These are phyloP conservation scores for Glareola pratincola DNA, from an alignment of 2,113 vertebrate genomes.

Conservation along the genomic window DNA sequence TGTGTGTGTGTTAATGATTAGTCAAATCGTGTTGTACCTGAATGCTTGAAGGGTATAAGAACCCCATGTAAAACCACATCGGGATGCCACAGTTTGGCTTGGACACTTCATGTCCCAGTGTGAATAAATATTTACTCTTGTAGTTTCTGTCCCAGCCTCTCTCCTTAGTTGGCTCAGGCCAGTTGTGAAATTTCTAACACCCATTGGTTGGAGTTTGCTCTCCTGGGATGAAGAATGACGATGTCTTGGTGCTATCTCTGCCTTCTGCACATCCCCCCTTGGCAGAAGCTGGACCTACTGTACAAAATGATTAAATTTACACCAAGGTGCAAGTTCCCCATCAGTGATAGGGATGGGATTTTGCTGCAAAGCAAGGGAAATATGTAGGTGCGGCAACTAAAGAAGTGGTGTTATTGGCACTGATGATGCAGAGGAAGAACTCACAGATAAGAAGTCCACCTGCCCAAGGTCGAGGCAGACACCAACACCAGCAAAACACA, in stretches of 20 bases:
- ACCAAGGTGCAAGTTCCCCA: background rate
- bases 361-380: background rate
- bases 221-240: rapidly evolving
- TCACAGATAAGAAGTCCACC: background rate
- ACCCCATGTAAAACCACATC: background rate
- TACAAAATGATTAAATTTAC: background rate
- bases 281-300: background rate
- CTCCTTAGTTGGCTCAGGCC: rapidly evolving
- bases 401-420: background rate
- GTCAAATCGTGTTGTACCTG: background rate
- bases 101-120: no score
- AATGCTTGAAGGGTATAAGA: background rate
- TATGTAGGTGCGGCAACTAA: background rate
- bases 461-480: background rate
- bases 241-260: background rate
- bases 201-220: background rate
- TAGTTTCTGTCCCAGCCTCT: background rate
- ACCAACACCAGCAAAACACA: background rate
- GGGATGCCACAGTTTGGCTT: background rate
- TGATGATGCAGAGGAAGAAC: background rate
- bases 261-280: background rate
- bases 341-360: background rate
- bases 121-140: background rate
- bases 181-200: background rate
- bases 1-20: no score